A percentile compares a stretch with the other conserved stretches of the same genome.
Conservation (phyloP, 2,888 invertebrate species). For the Drosophila robusta region DNA sequence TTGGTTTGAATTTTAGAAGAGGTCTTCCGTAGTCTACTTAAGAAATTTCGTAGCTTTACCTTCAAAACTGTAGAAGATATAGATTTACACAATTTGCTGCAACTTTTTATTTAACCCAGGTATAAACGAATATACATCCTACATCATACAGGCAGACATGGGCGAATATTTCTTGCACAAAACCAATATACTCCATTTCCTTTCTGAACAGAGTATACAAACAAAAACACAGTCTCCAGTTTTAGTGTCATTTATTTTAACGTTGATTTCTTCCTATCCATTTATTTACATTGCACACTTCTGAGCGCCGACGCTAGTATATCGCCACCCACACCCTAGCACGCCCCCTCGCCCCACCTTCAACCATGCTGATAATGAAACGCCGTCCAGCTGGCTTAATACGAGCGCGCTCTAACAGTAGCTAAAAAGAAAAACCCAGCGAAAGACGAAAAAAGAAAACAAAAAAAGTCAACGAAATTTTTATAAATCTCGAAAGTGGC, state of each 20-base stretch:
- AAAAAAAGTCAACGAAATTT: slow-evolving; percentile 39
- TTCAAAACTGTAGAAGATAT: no score
- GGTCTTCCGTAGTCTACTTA: no score
- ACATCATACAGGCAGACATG: no score
- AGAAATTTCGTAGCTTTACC: no score
- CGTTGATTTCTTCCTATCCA: slow-evolving; percentile 82
- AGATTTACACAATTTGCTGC: no score
- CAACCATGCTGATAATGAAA: slow-evolving; percentile 64
- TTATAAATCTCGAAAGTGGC: slow-evolving; percentile 78
- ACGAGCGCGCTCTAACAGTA: slow-evolving; percentile 52
- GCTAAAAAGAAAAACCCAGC: slow-evolving; percentile 20
- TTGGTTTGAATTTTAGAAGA: no score
- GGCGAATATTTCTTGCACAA: no score
- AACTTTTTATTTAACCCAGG: no score
- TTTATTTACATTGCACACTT: slow-evolving; percentile 82
- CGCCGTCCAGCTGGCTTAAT: slow-evolving; percentile 76
- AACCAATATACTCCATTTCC: not conserved
- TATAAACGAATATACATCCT: no score
- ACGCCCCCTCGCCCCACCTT: not conserved
- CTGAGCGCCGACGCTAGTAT: slow-evolving; percentile 37
- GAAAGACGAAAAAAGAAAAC: not conserved
- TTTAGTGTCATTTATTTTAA: slow-evolving; percentile 83
- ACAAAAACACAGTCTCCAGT: slow-evolving; percentile 74
- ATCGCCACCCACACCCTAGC: slow-evolving; percentile 8
- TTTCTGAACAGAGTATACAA: not conserved